Evolutionary conservation across 2,113 vertebrate genomes (phyloP).

Genomic region (Austrofundulus limnaeus): DNA sequence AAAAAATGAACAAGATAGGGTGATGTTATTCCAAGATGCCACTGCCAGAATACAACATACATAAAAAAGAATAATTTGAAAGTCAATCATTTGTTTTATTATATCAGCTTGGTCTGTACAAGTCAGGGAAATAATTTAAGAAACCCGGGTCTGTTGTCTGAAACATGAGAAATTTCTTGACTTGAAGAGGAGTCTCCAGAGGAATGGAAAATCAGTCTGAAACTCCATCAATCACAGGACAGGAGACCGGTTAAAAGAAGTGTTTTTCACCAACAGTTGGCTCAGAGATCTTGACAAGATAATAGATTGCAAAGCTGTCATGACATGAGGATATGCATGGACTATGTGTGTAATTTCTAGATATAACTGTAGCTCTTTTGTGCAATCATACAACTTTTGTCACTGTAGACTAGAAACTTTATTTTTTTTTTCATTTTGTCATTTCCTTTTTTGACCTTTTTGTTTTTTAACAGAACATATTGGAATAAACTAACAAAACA

Average conservation of each 20-base stretch:
- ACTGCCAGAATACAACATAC: constrained; percentile 2
- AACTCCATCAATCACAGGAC: constrained; percentile 61
- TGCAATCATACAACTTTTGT: constrained; percentile 8
- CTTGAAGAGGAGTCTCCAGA: constrained; percentile 50
- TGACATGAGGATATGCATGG: constrained; percentile 24
- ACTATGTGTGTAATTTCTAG: constrained; percentile 31
- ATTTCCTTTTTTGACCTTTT: not conserved
- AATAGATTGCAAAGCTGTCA: constrained; percentile 61
- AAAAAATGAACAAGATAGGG: not conserved
- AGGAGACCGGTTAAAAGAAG: constrained; percentile 49
- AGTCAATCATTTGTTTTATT: constrained; percentile 24
- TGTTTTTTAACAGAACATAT: not conserved
- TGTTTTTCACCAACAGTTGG: constrained; percentile 39
- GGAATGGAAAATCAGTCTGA: constrained; percentile 52
- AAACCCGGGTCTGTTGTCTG: constrained; percentile 37
- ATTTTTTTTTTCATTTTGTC: not conserved
- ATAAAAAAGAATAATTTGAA: not conserved
- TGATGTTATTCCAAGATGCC: not conserved
- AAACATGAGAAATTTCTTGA: constrained; percentile 59
- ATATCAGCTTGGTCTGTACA: constrained; percentile 12
- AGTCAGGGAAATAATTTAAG: constrained; percentile 12
- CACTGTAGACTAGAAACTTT: not conserved
- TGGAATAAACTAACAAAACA: constrained; percentile 11
- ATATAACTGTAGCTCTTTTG: not conserved
- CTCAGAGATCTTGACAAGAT: constrained; percentile 60